phyloP scores from a whole-genome alignment of 2,113 vertebrate species.

The Neodon shergylaensis region DNA sequence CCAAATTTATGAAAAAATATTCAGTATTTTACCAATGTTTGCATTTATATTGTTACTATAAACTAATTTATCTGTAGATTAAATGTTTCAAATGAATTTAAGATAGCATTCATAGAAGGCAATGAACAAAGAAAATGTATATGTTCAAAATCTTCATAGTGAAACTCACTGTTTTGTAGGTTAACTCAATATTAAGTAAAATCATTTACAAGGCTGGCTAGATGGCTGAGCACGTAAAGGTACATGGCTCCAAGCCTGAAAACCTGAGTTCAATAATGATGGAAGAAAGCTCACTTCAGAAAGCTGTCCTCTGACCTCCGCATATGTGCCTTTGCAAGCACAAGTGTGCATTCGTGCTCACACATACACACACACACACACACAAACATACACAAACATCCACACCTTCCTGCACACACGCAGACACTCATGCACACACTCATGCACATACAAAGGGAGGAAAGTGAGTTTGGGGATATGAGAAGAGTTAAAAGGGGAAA shows the following conservation, averaged over 20 bases:
- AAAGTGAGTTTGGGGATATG: neutral
- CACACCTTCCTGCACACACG: too few relatives aligned
- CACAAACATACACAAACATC: neutral
- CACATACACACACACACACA: neutral
- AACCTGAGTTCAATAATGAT: neutral
- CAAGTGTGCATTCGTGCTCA: too few relatives aligned
- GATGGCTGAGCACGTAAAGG: too few relatives aligned
- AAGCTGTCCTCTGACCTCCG: too few relatives aligned
- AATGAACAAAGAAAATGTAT: neutral
- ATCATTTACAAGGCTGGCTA: neutral
- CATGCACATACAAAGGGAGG: neutral
- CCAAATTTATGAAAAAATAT: neutral
- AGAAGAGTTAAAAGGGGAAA: neutral
- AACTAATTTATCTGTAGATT: neutral
- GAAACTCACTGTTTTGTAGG: neutral
- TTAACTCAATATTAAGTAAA: neutral
- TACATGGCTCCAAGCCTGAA: neutral
- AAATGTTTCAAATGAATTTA: slow-evolving; percentile 12
- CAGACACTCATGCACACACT: neutral
- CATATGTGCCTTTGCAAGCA: too few relatives aligned
- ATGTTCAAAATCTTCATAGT: neutral
- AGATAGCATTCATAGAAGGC: neutral
- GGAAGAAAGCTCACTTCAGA: neutral
- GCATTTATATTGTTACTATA: neutral
- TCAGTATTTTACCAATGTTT: neutral